A percentile compares a stretch with the other conserved stretches of the same genome.
Evolutionary conservation across 2,113 vertebrate genomes (phyloP).

Genomic region (Phaethon lepturus): DNA sequence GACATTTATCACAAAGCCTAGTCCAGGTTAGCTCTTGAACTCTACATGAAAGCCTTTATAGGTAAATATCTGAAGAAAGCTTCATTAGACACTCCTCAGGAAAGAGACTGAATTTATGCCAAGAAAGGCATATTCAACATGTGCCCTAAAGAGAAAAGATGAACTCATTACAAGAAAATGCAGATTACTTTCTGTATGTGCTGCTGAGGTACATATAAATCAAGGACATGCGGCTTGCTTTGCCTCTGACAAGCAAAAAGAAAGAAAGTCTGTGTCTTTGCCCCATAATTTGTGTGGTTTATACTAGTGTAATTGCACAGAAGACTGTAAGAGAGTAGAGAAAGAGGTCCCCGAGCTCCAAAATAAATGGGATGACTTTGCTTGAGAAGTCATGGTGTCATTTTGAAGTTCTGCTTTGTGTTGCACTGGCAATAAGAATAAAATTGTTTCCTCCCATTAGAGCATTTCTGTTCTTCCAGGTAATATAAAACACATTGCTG

Average conservation of each 20-base stretch:
- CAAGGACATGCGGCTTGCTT: not conserved
- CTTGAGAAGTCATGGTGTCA: constrained; percentile 5
- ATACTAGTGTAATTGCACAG: not conserved
- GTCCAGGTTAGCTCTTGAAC: not conserved
- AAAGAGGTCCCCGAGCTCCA: not conserved
- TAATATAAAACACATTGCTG: constrained; percentile 82
- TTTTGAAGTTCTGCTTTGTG: constrained; percentile 59
- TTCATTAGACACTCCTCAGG: not conserved
- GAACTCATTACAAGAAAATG: not conserved
- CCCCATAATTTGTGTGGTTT: not conserved
- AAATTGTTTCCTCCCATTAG: constrained; percentile 70
- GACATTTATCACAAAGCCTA: not conserved
- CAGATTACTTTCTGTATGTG: not conserved
- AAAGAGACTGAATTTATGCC: not conserved
- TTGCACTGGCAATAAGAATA: constrained; percentile 59
- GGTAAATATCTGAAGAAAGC: not conserved
- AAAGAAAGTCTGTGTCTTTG: not conserved
- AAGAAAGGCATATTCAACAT: not conserved
- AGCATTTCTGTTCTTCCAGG: constrained; percentile 67
- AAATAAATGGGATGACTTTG: constrained; percentile 8
- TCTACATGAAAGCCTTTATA: not conserved
- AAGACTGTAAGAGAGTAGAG: not conserved
- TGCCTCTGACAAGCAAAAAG: not conserved
- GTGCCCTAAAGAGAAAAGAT: not conserved
- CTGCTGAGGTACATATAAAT: not conserved